These are phyloP conservation scores for Hemicordylus capensis DNA, from an alignment of 2,113 vertebrate species.

Conservation along the genomic window DNA sequence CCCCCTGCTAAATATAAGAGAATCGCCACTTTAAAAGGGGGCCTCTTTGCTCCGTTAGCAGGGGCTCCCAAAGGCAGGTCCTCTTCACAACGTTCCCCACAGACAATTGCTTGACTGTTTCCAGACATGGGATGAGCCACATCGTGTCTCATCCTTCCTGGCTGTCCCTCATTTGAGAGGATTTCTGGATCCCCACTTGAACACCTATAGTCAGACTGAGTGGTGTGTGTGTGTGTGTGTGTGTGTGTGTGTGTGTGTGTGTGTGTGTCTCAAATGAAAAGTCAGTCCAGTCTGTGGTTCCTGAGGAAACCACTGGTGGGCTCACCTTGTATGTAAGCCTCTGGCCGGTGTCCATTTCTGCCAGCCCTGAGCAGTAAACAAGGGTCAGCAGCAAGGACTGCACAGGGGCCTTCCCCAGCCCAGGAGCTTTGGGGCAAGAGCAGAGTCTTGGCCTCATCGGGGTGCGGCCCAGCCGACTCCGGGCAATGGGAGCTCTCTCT, in stretches of 20 bases:
- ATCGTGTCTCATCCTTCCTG: background rate
- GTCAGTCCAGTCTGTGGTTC: background rate
- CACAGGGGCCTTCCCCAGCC: no score
- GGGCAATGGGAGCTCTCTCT: no score
- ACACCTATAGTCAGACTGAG: background rate
- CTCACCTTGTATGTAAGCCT: background rate
- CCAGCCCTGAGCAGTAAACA: background rate
- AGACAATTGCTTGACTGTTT: background rate
- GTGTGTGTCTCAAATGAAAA: background rate
- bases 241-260: no score
- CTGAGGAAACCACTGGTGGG: background rate
- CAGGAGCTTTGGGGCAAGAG: no score
- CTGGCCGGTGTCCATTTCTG: background rate
- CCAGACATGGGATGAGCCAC: background rate
- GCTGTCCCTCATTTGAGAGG: background rate
- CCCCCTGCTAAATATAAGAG: no score
- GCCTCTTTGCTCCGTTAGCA: no score
- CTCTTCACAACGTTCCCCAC: background rate
- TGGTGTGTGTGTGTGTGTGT: no score
- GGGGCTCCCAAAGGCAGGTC: background rate
- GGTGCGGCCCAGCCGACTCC: no score
- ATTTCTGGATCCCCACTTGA: background rate
- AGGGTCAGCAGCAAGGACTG: no score
- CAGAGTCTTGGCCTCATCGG: no score
- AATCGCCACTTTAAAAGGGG: no score